These are phyloP conservation scores for Heliconius aoede DNA, from an alignment of 2,888 invertebrate genomes.

Conservation along the genomic window DNA sequence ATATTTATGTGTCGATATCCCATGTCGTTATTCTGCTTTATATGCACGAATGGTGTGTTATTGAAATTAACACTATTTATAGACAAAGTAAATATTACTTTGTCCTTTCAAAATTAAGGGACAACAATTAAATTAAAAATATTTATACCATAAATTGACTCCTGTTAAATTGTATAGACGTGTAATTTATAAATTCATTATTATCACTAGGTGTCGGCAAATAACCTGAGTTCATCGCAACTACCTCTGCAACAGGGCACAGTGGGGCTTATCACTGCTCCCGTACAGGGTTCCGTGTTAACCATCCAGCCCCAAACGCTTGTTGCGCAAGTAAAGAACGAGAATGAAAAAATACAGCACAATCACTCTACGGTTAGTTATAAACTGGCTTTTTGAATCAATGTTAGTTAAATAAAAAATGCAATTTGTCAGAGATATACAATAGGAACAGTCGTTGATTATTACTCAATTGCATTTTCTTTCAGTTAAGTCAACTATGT, in stretches of 20 bases:
- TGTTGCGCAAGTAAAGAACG: conserved; percentile 65
- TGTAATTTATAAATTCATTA: neutral
- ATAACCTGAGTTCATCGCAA: conserved; percentile 61
- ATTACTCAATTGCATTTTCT: neutral
- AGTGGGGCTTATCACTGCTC: conserved; percentile 65
- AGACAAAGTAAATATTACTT: too few species aligned
- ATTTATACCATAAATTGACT: neutral
- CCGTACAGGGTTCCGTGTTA: conserved; percentile 63
- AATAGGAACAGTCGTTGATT: neutral
- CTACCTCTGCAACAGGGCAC: conserved; percentile 65
- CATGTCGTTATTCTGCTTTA: conserved; percentile 11
- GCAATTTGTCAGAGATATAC: neutral
- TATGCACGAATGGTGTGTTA: neutral
- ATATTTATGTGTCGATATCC: neutral
- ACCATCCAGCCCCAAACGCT: conserved; percentile 60
- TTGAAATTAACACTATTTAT: neutral
- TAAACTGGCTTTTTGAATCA: neutral
- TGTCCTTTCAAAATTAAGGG: neutral
- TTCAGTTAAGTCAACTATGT: neutral
- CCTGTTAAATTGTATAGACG: neutral
- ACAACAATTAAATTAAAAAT: neutral
- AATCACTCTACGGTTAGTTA: conserved; percentile 49
- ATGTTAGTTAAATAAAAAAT: neutral
- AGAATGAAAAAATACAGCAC: conserved; percentile 64
- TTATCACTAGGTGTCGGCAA: conserved; percentile 39